Evolutionary conservation across 1,140 invertebrate species (phyloP).

Genomic region (Calosoma granatense): DNA sequence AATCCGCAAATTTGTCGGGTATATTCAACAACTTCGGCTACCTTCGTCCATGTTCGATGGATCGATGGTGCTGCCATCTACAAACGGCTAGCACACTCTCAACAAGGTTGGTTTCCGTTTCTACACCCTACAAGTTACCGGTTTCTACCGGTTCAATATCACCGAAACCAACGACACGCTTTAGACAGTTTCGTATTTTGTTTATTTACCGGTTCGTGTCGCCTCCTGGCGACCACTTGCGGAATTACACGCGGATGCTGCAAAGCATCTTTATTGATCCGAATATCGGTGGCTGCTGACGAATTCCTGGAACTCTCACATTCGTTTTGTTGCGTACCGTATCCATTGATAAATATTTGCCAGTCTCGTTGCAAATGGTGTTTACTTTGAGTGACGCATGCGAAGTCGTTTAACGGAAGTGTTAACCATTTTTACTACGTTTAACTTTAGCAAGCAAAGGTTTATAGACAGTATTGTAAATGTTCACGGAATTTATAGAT

Average conservation of each 20-base stretch:
- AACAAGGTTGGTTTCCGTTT: neutral
- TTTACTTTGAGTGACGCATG: neutral
- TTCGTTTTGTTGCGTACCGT: neutral
- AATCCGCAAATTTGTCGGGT: too few species aligned
- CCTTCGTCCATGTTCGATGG: too few species aligned
- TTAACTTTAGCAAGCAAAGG: too few species aligned
- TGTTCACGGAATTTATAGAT: too few species aligned
- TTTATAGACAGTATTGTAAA: too few species aligned
- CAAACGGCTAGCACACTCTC: neutral
- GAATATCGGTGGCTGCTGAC: too few species aligned
- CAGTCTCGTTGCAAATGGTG: neutral
- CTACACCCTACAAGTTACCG: neutral
- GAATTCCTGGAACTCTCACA: neutral
- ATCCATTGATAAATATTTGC: neutral
- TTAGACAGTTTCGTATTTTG: too few species aligned
- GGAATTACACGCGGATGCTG: neutral
- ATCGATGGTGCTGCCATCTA: neutral
- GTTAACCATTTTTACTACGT: neutral
- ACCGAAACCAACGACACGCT: too few species aligned
- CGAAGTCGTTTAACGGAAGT: neutral
- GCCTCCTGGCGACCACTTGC: neutral
- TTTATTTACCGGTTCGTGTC: too few species aligned
- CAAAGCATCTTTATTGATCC: neutral
- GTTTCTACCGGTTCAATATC: too few species aligned
- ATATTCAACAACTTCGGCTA: too few species aligned